Evolutionary conservation across 2,888 invertebrate species (phyloP).

Genomic region (Eristalis arbustorum): DNA sequence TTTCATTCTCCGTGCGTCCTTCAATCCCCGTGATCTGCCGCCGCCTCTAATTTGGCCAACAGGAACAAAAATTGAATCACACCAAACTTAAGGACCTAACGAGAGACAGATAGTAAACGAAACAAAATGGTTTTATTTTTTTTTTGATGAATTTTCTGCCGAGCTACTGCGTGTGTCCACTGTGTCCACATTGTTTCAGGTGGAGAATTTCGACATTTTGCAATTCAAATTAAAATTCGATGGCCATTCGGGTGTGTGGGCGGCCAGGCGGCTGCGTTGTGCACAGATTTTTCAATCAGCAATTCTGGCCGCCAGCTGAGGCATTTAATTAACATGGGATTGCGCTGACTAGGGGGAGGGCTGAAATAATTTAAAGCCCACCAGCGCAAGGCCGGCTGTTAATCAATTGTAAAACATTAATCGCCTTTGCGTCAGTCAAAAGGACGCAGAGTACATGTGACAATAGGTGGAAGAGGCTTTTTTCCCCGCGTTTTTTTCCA

Average conservation of each 20-base stretch:
- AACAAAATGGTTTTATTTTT: neutral
- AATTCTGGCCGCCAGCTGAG: slow-evolving; percentile 44
- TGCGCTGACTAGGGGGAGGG: neutral
- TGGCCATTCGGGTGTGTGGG: slow-evolving; percentile 11
- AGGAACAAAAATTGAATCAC: neutral
- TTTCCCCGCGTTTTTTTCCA: neutral
- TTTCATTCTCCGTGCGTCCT: slow-evolving; percentile 10
- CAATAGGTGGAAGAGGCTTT: neutral
- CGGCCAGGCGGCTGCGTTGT: slow-evolving; percentile 36
- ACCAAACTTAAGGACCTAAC: neutral
- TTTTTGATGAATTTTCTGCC: neutral
- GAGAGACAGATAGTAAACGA: neutral
- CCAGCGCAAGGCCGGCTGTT: slow-evolving; percentile 18
- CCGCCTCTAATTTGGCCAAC: slow-evolving; percentile 7
- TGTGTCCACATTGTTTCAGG: slow-evolving; percentile 3
- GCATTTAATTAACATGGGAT: slow-evolving; percentile 60
- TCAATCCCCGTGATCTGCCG: neutral
- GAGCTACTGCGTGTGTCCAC: neutral
- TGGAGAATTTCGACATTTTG: slow-evolving; percentile 35
- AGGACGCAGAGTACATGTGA: slow-evolving; percentile 19
- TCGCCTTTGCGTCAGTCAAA: slow-evolving; percentile 53
- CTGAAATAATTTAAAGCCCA: neutral
- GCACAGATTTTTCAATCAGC: slow-evolving; percentile 60
- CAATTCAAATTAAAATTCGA: slow-evolving; percentile 55
- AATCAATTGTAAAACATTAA: slow-evolving; percentile 69